These are phyloP conservation scores for Crenuchus spilurus DNA, from an alignment of 2,797 vertebrate species.

Conservation along the genomic window DNA sequence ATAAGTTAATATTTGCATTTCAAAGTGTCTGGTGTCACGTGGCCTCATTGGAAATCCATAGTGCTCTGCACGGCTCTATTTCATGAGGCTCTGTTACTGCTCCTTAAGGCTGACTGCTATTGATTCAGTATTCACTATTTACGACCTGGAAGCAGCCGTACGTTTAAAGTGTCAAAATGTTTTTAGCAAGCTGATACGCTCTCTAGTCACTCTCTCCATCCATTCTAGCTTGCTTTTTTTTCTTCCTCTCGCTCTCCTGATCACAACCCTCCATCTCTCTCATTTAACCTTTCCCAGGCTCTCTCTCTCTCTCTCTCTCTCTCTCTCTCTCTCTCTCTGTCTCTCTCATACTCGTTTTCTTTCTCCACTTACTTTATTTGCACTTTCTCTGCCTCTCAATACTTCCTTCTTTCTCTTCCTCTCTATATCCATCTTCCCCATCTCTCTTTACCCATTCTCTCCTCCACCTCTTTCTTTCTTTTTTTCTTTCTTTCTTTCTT, in stretches of 20 bases:
- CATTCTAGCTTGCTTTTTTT: constrained; percentile 12
- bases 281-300: not conserved
- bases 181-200: constrained; percentile 73
- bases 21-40: constrained; percentile 80
- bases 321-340: not conserved
- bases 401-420: not conserved
- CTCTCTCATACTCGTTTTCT: not conserved
- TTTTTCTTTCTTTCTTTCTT: not conserved
- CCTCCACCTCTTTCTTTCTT: too few species aligned
- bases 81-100: constrained; percentile 82
- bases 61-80: constrained; percentile 82
- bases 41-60: constrained; percentile 84
- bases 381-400: not conserved
- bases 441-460: not conserved
- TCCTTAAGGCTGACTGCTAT: constrained; percentile 81
- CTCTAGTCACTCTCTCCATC: constrained; percentile 60
- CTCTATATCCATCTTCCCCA: not conserved
- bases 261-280: not conserved
- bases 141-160: constrained; percentile 77
- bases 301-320: constrained; percentile 2
- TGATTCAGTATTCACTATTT: constrained; percentile 81
- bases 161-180: constrained; percentile 83
- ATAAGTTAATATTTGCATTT: constrained; percentile 86
- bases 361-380: too few species aligned
- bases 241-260: not conserved